Base-by-base conservation (phyloP, 2,113 vertebrate species). In the Aepyceros melampus region DNA sequence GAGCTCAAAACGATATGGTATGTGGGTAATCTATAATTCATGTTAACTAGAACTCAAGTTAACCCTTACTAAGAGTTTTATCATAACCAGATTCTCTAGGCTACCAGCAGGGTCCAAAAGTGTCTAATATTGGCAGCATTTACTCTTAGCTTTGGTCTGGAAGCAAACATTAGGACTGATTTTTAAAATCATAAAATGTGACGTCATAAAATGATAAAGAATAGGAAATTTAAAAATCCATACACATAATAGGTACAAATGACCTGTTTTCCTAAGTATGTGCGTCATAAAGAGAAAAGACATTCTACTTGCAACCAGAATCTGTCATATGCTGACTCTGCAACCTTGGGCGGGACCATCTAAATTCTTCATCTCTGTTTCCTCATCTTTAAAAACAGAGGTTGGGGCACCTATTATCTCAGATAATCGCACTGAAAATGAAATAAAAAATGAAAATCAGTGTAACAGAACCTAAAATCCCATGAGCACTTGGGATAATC, bases 371-470 rank as follows among this genome's bases (percentile, higher is more conserved):
- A 49, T 27, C 36, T 87, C 67, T 91, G n/a, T 64, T 92, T 97
- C 31, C 43, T 95, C 78, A 89, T 56, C 33, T 94, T 92, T 96
- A 85, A 94, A 94, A 87, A 82, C 10, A 76, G n/a, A 21, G 86
- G 43, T 29, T 53, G 67, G 91, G 23, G 6, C 27, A 92, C 56
- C 58, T 71, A 92, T 78, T 64, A 82, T 36, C 36, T 83, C 8
- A 94, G 4, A 49, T 78, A 82, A 96, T 23, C 60, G 3, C 29
- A 67, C 29, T 86, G 87, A 91, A 83, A 62, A 96, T 91, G 55
- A 93, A 94, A 49, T 95, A 96, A 74, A 97, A 89, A 40, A 91
- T 60, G 11, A 47, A 79, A 90, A 74, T 17, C 76, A 62, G 83
- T 56, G 7, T 36, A 93, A 67, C 7, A 58, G 78, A 85, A 87